A percentile compares a stretch with the other conserved stretches of the same genome.
These are phyloP conservation scores for Heterochromis multidens DNA, from an alignment of 2,113 vertebrate genomes.

Conservation along the genomic window DNA sequence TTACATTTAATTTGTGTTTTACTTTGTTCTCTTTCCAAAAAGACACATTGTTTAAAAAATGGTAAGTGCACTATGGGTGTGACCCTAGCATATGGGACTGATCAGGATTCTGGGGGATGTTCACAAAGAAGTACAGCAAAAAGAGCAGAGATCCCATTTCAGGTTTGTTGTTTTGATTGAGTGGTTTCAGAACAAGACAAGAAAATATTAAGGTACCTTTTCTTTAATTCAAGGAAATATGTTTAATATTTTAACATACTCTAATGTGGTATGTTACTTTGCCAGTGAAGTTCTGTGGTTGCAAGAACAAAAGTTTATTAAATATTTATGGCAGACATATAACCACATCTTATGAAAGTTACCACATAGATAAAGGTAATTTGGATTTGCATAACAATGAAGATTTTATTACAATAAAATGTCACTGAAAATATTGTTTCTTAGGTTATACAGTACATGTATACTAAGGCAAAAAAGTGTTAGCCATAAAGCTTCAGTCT, in stretches of 20 bases:
- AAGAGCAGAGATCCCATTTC: background rate
- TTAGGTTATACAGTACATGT: background rate
- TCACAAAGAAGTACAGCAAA: constrained; percentile 33
- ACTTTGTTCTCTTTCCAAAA: background rate
- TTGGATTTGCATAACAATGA: background rate
- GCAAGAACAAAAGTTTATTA: background rate
- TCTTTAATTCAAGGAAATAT: background rate
- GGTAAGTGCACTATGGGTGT: background rate
- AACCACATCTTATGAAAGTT: background rate
- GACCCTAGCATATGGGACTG: constrained; percentile 60
- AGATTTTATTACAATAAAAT: background rate
- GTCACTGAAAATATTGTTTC: background rate
- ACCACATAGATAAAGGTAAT: background rate
- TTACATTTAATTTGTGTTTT: background rate
- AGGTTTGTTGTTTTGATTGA: background rate
- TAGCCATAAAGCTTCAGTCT: background rate
- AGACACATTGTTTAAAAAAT: background rate
- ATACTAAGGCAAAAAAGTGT: background rate
- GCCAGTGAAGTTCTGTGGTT: background rate
- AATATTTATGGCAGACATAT: background rate
- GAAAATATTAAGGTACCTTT: background rate
- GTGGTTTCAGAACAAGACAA: background rate
- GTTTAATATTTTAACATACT: background rate
- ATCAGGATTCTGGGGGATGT: constrained; percentile 38
- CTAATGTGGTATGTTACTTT: background rate